phyloP scores from a whole-genome alignment of 2,888 invertebrate genomes.

The Neoscelio sp. region DNA sequence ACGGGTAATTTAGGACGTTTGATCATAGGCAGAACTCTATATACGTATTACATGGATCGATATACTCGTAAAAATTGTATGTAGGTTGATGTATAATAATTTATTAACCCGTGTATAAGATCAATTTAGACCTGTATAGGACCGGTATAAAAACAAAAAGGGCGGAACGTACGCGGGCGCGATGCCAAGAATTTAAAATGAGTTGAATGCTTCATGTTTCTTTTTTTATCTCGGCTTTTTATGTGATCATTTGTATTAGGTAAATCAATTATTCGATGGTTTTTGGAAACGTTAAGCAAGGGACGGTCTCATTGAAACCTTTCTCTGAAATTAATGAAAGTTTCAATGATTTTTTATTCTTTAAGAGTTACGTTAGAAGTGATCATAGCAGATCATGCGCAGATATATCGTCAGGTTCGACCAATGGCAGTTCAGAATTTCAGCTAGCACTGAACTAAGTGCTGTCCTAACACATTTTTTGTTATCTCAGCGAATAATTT shows the following conservation, averaged over 20 bases:
- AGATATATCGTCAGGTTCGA: too few relatives aligned
- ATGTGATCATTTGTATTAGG: conserved; percentile 1
- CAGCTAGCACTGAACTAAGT: too few relatives aligned
- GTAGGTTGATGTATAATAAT: conserved; percentile 8
- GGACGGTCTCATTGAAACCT: too few relatives aligned
- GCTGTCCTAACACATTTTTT: too few relatives aligned
- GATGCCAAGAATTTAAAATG: conserved; percentile 31
- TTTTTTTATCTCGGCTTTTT: conserved; percentile 7
- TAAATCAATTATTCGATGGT: too few relatives aligned
- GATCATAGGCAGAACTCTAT: conserved; percentile 15
- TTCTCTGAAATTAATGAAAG: too few relatives aligned
- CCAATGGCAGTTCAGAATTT: too few relatives aligned
- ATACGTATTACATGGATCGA: conserved; percentile 30
- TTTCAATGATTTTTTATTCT: too few relatives aligned
- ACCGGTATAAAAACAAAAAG: not conserved
- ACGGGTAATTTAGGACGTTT: conserved; percentile 30
- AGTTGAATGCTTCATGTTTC: conserved; percentile 33
- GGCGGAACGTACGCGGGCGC: conserved; percentile 10
- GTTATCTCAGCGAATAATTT: too few relatives aligned
- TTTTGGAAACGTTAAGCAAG: too few relatives aligned
- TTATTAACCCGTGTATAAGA: conserved; percentile 45
- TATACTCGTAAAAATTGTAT: conserved; percentile 43
- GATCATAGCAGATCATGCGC: too few relatives aligned
- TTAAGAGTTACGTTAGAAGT: not conserved
- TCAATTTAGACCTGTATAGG: conserved; percentile 29